A percentile compares a stretch with the other conserved stretches of the same genome.
Conservation (phyloP, 2,888 invertebrate species). For the Xestia rhomboidea region DNA sequence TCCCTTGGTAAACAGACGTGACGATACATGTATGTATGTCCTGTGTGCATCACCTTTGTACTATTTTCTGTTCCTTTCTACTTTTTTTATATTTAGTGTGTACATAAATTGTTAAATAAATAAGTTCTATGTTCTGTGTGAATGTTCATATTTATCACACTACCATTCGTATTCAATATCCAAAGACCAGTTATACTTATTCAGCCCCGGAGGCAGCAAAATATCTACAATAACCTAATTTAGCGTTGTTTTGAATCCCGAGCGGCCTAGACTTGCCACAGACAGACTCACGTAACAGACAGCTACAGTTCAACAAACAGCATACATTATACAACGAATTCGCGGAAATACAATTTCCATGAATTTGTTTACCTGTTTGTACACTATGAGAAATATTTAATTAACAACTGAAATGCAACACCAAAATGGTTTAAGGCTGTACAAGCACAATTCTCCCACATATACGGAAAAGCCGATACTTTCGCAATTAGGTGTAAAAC, state of each 20-base stretch:
- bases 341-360: conserved; percentile 5
- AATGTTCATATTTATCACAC: neutral
- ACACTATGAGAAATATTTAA: conserved; percentile 10
- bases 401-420: neutral
- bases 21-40: neutral
- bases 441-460: neutral
- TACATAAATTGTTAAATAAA: too few relatives aligned
- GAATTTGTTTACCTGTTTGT: neutral
- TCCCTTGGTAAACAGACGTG: neutral
- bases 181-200: neutral
- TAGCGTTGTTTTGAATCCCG: conserved; percentile 6
- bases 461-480: neutral
- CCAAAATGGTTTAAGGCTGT: neutral
- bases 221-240: conserved; percentile 18
- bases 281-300: conserved; percentile 16
- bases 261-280: conserved; percentile 24
- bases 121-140: neutral
- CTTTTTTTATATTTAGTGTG: too few relatives aligned
- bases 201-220: neutral
- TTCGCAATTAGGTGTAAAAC: neutral
- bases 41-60: too few relatives aligned
- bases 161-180: too few relatives aligned
- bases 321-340: neutral
- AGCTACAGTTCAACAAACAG: conserved; percentile 25
- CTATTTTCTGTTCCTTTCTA: too few relatives aligned